Percentiles rank a stretch among this genome's conserved stretches.
These are phyloP conservation scores for Ylistrum balloti DNA, from an alignment of 1,140 invertebrate species.

Conservation along the genomic window DNA sequence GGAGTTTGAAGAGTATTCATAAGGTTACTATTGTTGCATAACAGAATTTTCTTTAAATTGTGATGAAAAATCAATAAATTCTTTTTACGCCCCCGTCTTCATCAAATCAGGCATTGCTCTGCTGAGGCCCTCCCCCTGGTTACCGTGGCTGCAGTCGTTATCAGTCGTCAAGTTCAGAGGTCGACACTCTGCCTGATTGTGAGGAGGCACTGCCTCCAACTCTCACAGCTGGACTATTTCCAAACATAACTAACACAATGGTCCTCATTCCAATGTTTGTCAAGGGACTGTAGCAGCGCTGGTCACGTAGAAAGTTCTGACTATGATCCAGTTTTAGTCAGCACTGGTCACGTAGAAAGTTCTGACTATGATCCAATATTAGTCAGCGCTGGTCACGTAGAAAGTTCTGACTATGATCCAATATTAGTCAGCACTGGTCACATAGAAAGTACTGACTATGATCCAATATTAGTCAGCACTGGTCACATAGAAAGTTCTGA, in stretches of 20 bases:
- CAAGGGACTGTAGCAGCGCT: background rate
- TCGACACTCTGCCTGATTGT: background rate
- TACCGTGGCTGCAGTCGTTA: background rate
- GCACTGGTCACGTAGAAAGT: no score
- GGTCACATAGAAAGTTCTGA: no score
- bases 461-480: no score
- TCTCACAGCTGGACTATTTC: constrained; percentile 21
- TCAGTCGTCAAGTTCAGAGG: background rate
- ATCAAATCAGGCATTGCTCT: background rate
- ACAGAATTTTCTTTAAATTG: constrained; percentile 40
- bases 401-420: no score
- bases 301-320: background rate
- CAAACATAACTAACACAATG: background rate
- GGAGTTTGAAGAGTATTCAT: background rate
- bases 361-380: no score
- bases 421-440: no score
- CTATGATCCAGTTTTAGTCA: no score
- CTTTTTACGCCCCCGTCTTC: constrained; percentile 26
- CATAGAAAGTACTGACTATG: no score
- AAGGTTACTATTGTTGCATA: constrained; percentile 7
- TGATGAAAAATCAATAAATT: constrained; percentile 27
- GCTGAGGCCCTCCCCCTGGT: background rate
- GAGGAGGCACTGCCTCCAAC: background rate
- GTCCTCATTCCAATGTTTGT: background rate
- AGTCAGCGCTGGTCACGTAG: no score